phyloP scores from a whole-genome alignment of 1,140 invertebrate species.

The Hylaeus anthracinus region DNA sequence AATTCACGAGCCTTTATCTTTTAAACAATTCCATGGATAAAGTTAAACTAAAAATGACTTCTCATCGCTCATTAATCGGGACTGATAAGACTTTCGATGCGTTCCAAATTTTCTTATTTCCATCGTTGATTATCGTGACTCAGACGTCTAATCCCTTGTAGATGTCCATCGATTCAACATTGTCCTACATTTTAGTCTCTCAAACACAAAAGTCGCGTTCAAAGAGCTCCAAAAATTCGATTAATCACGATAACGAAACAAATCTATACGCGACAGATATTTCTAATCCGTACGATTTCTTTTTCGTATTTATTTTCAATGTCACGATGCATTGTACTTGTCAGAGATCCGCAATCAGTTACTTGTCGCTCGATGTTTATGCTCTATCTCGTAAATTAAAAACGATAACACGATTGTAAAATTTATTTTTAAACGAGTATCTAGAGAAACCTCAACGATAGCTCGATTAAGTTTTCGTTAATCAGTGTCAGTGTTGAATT shows the following conservation, averaged over 20 bases:
- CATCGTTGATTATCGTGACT: slow-evolving; percentile 46
- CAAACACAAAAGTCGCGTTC: background rate
- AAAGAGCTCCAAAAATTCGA: too few species aligned
- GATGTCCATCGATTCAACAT: background rate
- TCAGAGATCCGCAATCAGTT: slow-evolving; percentile 26
- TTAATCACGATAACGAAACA: background rate
- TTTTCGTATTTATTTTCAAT: background rate
- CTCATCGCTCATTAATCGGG: slow-evolving; percentile 56
- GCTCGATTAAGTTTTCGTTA: background rate
- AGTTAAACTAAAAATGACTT: slow-evolving; percentile 23
- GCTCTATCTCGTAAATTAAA: slow-evolving; percentile 23
- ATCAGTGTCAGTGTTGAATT: too few species aligned
- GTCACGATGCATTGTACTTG: slow-evolving; percentile 2
- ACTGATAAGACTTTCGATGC: slow-evolving; percentile 55
- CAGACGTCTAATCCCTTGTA: background rate
- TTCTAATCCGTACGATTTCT: background rate
- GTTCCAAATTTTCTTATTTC: slow-evolving; percentile 34
- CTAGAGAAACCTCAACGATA: background rate
- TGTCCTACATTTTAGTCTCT: background rate
- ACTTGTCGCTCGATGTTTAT: slow-evolving; percentile 12
- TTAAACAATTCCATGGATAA: slow-evolving; percentile 1
- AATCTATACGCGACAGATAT: background rate
- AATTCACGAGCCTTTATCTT: too few species aligned
- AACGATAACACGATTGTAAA: slow-evolving; percentile 33
- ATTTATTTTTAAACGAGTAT: slow-evolving; percentile 28